Percentiles rank a stretch among this genome's conserved stretches.
These are phyloP conservation scores for Papilio helenus DNA, from an alignment of 1,140 invertebrate genomes.

Conservation along the genomic window DNA sequence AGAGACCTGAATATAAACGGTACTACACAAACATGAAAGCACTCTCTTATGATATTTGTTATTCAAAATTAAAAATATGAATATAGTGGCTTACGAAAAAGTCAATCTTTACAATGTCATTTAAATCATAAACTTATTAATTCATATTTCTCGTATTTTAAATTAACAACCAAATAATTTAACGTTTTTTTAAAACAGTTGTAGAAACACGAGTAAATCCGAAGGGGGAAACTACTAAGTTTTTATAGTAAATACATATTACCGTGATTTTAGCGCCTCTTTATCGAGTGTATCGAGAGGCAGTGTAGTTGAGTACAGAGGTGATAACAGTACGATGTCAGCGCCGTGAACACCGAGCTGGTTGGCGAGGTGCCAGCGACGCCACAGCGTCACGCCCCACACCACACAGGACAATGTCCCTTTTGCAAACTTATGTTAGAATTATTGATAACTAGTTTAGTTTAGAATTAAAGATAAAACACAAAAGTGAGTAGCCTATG, in stretches of 20 bases:
- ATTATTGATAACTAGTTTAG: no score
- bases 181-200: neutral
- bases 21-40: neutral
- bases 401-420: neutral
- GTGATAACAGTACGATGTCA: neutral
- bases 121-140: no score
- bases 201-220: neutral
- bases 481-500: no score
- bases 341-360: neutral
- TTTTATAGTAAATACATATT: neutral
- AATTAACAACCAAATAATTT: neutral
- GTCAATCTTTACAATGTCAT: neutral
- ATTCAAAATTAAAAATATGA: neutral
- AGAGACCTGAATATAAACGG: constrained; percentile 7
- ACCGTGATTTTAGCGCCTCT: neutral
- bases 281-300: neutral
- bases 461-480: no score
- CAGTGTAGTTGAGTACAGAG: neutral
- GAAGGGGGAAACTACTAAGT: neutral
- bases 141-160: neutral
- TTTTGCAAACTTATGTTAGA: neutral
- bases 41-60: constrained; percentile 4
- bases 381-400: neutral
- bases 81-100: neutral
- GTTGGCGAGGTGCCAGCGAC: neutral